Base-by-base conservation (phyloP, 2,113 vertebrate genomes). In the Calypte anna region DNA sequence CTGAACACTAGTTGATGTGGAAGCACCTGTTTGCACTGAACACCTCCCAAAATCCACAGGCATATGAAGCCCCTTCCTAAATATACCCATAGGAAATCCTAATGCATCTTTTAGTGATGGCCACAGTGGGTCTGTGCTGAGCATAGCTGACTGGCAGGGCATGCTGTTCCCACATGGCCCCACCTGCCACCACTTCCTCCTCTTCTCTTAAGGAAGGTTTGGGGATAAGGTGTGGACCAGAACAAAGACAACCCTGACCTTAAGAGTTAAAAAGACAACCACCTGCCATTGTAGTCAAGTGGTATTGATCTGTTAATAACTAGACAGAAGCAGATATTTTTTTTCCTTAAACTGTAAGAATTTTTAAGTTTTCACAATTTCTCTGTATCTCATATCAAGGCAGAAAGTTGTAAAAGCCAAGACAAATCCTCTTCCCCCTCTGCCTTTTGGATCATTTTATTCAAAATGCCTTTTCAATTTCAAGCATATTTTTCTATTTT, bases 101-200 rank as follows among this genome's bases (percentile, higher is more conserved):
- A 76, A 6, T 15, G 38, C 25, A 46, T 57, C 3, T 16, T 58
- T n/a, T 30, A 30, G 48, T 20, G 36, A 17, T 20, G 72, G 48
- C 4, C 53, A 63, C 48, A 50, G n/a, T 6, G 16, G 14, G 46
- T 70, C 16, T 69, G 30, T 51, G 28, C 51, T 58, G n/a, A 61
- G 7, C 28, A 66, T 6, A 36, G 10, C 13, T 11, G 13, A 6
- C 40, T 77, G 61, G 12, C 36, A 82, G 30, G 43, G 7, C 24
- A 55, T 0, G 1, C 8, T 30, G 12, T n/a, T 79, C 18, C 9
- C 5, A 8, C 0, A 0, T 14, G 1, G 1, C 25, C 23, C 17
- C 13, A 7, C 6, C 11, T 20, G 31, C 25, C 15, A 18, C 5
- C 4, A 33, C 18, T 38, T 46, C 7, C 15, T 14, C 8, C 28